Evolutionary conservation across 2,888 invertebrate species (phyloP), one percentile per base, ranked within the genome.

Genomic region (Eumerus sabulonum): DNA sequence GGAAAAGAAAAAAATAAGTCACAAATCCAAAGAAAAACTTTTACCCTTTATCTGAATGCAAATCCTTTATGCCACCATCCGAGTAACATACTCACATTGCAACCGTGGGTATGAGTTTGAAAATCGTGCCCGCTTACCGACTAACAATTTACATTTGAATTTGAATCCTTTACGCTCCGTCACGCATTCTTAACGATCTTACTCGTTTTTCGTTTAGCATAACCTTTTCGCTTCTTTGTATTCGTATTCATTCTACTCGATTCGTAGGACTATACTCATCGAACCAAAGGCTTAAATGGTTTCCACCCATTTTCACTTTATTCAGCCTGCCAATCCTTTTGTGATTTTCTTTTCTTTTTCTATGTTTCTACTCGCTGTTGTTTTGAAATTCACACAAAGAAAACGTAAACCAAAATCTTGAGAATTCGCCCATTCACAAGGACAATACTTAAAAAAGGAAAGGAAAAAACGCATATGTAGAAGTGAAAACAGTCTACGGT

Each of bases 111-210:
- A n/a, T n/a, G n/a, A n/a, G n/a, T n/a, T n/a, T n/a, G n/a, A n/a
- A 27, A 7, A 27, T 7, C 27, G 7, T 27, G 27, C 27, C 27
- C 13, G 18, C 35, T 19, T 13, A 40, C 19, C 11, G 47, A 45
- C 57, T 59, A 67, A 56, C 66, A 59, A 68, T 77, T 68, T 77
- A 63, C 67, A 77, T 72, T 77, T 63, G 67, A 72, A 62, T 59
- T 72, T 53, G 53, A 68, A 68, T 73, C 68, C 73, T 73, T 79
- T 67, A 72, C 67, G 62, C 67, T 63, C 59, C 48, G 73, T 73
- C 67, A 79, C 73, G 73, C 77, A 79, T 72, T 59, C 64, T 64
- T 72, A 72, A 59, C 63, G 59, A 63, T 62, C 38, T 40, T 47
- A 36, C 36, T 57, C 48, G 47, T 64, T 47, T 59, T 19, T 45